Conservation (phyloP, 64 coral and sea anemone genomes). For the Actinia equina region DNA sequence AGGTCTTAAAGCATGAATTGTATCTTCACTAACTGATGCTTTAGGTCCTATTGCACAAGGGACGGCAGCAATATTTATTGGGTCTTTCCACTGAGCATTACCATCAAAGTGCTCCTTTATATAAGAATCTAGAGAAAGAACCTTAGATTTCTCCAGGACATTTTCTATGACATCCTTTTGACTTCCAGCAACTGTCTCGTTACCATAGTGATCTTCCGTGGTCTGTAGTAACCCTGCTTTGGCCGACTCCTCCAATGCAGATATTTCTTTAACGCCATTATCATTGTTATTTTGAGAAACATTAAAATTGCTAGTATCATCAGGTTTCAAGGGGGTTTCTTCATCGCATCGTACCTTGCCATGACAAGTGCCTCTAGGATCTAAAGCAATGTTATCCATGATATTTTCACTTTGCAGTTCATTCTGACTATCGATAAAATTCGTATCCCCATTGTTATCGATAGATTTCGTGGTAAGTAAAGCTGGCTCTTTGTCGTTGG, state of each 20-base stretch:
- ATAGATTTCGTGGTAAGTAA: neutral
- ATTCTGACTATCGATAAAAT: neutral
- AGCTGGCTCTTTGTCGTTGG: neutral
- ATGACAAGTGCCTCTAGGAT: neutral
- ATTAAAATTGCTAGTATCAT: neutral
- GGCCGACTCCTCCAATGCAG: neutral
- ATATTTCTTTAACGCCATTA: neutral
- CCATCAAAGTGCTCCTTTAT: neutral
- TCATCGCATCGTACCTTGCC: neutral
- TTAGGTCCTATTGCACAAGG: constrained; percentile 3
- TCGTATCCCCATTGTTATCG: too few species aligned
- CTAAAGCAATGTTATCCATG: neutral
- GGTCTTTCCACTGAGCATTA: neutral
- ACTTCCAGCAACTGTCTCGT: neutral
- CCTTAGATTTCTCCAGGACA: neutral
- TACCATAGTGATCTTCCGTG: neutral
- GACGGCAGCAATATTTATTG: neutral
- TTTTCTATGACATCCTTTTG: neutral
- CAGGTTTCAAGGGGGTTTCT: neutral
- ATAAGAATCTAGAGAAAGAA: neutral
- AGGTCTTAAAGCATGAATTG: neutral
- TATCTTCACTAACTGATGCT: neutral
- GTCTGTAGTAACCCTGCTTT: neutral
- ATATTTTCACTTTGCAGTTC: neutral
- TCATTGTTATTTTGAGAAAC: neutral